Conservation (phyloP, 2,797 vertebrate genomes). For the Centropyge bicolor region DNA sequence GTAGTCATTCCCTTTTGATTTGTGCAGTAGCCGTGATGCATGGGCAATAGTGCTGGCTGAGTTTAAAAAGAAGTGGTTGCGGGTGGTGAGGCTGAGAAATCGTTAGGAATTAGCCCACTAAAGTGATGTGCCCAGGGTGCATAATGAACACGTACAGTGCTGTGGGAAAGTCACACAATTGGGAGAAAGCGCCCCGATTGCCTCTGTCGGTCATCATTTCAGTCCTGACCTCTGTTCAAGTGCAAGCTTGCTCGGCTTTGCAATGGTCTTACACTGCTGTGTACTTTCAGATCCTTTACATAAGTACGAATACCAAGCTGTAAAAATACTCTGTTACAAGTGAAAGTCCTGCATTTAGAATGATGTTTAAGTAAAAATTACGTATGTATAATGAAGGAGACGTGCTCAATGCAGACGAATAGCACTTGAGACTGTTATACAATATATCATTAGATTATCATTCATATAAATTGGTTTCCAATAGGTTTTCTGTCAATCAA, state of each 20-base stretch:
- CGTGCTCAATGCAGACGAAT: too few species aligned
- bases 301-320: not conserved
- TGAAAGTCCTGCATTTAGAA: too few species aligned
- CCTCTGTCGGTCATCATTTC: conserved; percentile 65
- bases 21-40: conserved; percentile 55
- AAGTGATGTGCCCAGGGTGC: conserved; percentile 54
- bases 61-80: conserved; percentile 56
- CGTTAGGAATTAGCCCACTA: conserved; percentile 60
- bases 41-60: conserved; percentile 19
- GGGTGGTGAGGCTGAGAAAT: conserved; percentile 56
- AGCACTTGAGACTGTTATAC: too few species aligned
- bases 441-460: too few species aligned
- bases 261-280: not conserved
- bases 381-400: too few species aligned
- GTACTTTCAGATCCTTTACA: not conserved
- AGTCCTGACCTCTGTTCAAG: conserved; percentile 50
- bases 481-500: too few species aligned
- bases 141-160: conserved; percentile 60
- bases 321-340: not conserved
- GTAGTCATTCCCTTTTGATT: conserved; percentile 58
- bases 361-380: too few species aligned
- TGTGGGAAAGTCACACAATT: conserved; percentile 55
- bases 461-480: too few species aligned
- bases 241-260: conserved; percentile 22
- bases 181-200: conserved; percentile 55